phyloP scores from a whole-genome alignment of 2,113 vertebrate species.

The Hiodon alosoides region DNA sequence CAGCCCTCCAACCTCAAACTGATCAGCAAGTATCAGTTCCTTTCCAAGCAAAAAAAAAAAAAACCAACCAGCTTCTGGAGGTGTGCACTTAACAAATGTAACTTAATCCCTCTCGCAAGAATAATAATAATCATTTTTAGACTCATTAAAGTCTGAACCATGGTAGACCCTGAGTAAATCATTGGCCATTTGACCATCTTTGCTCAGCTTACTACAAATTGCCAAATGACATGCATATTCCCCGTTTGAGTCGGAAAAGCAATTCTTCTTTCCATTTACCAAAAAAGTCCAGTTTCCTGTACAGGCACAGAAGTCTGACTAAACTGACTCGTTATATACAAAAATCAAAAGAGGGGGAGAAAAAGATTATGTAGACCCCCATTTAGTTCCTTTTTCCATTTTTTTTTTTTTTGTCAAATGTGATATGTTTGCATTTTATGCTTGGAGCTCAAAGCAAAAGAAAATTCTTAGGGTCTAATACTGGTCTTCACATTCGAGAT shows the following conservation, averaged over 20 bases:
- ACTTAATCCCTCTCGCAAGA: slow-evolving; percentile 9
- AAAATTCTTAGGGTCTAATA: slow-evolving; percentile 53
- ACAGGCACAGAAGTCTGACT: slow-evolving; percentile 62
- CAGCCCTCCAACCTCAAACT: neutral
- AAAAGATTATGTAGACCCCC: slow-evolving; percentile 48
- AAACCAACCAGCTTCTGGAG: slow-evolving; percentile 24
- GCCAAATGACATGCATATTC: slow-evolving; percentile 30
- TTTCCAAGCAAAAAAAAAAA: neutral
- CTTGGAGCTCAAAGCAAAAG: slow-evolving; percentile 54
- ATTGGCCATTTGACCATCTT: slow-evolving; percentile 53
- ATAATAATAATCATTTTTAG: slow-evolving; percentile 39
- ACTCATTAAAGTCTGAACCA: slow-evolving; percentile 41
- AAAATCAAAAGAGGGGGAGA: slow-evolving; percentile 41
- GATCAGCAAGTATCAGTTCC: neutral
- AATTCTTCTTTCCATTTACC: slow-evolving; percentile 30
- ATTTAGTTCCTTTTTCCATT: slow-evolving; percentile 59
- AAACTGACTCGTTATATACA: slow-evolving; percentile 51
- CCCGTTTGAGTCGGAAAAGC: slow-evolving; percentile 34
- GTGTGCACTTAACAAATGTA: slow-evolving; percentile 32
- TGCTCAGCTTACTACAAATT: slow-evolving; percentile 40
- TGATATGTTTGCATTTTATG: slow-evolving; percentile 62
- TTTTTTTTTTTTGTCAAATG: slow-evolving; percentile 61
- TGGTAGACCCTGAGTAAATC: slow-evolving; percentile 62
- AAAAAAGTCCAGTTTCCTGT: slow-evolving; percentile 56
- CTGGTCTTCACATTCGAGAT: slow-evolving; percentile 84